Evolutionary conservation across 2,888 invertebrate species (phyloP).

Genomic region (Dynastes hyllus): DNA sequence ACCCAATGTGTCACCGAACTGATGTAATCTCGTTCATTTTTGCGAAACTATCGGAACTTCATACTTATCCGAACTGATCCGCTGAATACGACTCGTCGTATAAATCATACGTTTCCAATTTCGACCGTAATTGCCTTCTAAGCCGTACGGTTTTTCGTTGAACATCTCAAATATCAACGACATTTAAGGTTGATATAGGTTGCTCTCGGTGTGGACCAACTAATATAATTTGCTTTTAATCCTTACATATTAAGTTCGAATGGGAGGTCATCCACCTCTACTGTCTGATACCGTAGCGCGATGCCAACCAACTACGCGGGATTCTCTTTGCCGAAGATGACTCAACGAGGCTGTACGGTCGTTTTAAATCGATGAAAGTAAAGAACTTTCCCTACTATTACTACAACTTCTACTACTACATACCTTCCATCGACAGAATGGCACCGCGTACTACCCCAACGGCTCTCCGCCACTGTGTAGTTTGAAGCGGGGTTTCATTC

Average conservation of each 20-base stretch:
- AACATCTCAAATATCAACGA: conserved; percentile 14
- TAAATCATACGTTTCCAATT: conserved; percentile 39
- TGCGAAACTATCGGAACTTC: neutral
- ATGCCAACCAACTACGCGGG: conserved; percentile 6
- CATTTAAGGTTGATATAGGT: conserved; percentile 18
- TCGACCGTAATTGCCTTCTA: conserved; percentile 31
- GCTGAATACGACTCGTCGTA: neutral
- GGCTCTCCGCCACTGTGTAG: neutral
- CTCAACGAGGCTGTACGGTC: conserved; percentile 1
- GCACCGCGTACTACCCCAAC: neutral
- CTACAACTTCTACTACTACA: neutral
- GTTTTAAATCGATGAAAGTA: conserved; percentile 31
- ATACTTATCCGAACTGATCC: conserved; percentile 14
- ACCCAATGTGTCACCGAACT: neutral
- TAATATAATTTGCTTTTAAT: conserved; percentile 35
- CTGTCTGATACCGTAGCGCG: conserved; percentile 21
- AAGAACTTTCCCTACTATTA: conserved; percentile 30
- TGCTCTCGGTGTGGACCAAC: neutral
- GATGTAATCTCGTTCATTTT: neutral
- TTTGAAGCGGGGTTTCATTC: conserved; percentile 1
- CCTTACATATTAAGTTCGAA: conserved; percentile 17
- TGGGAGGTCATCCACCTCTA: conserved; percentile 38
- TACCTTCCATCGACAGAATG: neutral
- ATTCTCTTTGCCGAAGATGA: conserved; percentile 22
- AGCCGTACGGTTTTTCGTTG: conserved; percentile 15